phyloP scores from a whole-genome alignment of 2,797 vertebrate species.

The Streptopelia turtur region DNA sequence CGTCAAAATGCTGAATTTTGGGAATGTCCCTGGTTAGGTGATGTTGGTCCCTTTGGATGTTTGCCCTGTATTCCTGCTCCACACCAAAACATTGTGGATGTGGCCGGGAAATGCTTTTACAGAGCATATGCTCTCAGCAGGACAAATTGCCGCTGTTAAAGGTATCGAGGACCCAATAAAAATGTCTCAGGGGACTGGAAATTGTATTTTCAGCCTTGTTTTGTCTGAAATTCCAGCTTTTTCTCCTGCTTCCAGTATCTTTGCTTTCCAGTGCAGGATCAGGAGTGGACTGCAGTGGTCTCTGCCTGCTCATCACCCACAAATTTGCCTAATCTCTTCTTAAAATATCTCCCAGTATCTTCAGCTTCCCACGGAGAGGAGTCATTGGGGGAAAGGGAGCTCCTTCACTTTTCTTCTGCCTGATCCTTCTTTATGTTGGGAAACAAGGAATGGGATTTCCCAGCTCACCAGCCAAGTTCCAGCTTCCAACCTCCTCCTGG shows the following conservation, averaged over 20 bases:
- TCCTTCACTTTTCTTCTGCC: background rate
- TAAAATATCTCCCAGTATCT: background rate
- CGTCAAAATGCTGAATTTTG: background rate
- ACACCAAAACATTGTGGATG: background rate
- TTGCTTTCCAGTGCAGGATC: background rate
- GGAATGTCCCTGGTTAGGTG: background rate
- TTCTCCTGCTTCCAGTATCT: background rate
- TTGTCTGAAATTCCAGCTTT: background rate
- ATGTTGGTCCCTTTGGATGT: background rate
- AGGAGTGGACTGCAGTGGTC: rapidly evolving
- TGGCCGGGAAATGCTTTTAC: background rate
- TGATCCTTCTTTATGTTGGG: background rate
- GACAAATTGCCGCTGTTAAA: background rate
- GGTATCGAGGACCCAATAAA: background rate
- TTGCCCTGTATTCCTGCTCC: background rate
- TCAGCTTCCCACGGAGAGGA: background rate
- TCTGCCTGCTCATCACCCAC: rapidly evolving
- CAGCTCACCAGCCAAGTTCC: background rate
- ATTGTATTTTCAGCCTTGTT: background rate
- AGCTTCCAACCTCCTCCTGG: rapidly evolving
- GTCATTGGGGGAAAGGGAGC: background rate
- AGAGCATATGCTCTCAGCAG: rapidly evolving
- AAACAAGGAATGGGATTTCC: background rate
- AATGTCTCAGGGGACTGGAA: background rate
- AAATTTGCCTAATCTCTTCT: background rate